A percentile compares a stretch with the other conserved stretches of the same genome.
These are phyloP conservation scores for Drosophila austrosaltans DNA, from an alignment of 2,888 invertebrate genomes.

Conservation along the genomic window DNA sequence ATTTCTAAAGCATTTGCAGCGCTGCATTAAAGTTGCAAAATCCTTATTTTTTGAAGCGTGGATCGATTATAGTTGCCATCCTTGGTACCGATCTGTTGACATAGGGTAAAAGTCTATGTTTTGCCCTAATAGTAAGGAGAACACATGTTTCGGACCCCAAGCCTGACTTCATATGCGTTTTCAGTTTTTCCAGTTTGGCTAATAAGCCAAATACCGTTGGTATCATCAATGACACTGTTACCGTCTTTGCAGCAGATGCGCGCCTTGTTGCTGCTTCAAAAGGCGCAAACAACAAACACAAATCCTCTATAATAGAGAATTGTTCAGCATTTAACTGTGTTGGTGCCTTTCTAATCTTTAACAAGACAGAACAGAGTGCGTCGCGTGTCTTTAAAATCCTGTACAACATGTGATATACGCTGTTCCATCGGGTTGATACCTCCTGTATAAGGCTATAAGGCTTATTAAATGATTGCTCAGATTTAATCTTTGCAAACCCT, in stretches of 20 bases:
- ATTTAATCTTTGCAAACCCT: too few relatives aligned
- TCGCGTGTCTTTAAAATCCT: conserved; percentile 1
- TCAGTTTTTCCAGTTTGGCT: neutral
- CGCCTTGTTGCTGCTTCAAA: conserved; percentile 1
- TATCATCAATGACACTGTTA: conserved; percentile 6
- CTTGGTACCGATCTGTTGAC: conserved; percentile 1
- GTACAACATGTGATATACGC: neutral
- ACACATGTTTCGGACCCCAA: neutral
- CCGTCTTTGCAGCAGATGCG: conserved; percentile 2
- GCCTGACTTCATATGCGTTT: neutral
- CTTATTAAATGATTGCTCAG: too few relatives aligned
- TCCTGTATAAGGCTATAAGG: too few relatives aligned
- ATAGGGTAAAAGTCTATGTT: conserved; percentile 4
- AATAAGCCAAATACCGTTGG: neutral
- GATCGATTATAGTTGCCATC: conserved; percentile 4
- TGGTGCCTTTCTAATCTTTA: neutral
- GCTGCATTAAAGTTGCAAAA: too few relatives aligned
- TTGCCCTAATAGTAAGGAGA: conserved; percentile 1
- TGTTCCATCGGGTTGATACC: too few relatives aligned
- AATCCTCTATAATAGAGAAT: conserved; percentile 4
- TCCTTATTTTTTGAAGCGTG: too few relatives aligned
- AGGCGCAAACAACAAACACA: conserved; percentile 4
- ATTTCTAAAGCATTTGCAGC: too few relatives aligned
- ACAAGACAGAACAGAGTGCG: neutral
- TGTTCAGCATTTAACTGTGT: neutral